Evolutionary conservation across 2,888 invertebrate genomes (phyloP).

Genomic region (Mystacides longicornis): DNA sequence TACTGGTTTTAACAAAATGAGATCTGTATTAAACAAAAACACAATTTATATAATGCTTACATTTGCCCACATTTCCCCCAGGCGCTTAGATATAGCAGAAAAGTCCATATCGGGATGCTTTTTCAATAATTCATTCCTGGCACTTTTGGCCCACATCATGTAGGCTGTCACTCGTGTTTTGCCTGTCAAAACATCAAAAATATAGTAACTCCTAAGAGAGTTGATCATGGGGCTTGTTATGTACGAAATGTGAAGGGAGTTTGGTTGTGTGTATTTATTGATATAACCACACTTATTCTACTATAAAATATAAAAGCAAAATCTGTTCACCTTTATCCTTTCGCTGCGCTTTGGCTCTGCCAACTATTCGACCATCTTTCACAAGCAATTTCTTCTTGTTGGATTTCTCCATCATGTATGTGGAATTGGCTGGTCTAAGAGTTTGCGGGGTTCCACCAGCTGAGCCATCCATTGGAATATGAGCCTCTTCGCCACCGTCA

Average conservation of each 20-base stretch:
- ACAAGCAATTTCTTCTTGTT: slow-evolving; percentile 56
- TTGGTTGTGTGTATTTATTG: too few species aligned
- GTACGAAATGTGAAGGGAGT: too few species aligned
- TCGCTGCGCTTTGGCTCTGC: slow-evolving; percentile 65
- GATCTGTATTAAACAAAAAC: background rate
- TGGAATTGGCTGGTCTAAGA: slow-evolving; percentile 45
- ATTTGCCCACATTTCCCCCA: slow-evolving; percentile 86
- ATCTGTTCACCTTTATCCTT: slow-evolving; percentile 71
- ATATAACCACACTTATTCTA: too few species aligned
- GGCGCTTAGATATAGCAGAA: slow-evolving; percentile 70
- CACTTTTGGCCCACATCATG: slow-evolving; percentile 84
- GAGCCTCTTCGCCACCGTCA: slow-evolving; percentile 35
- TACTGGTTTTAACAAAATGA: background rate
- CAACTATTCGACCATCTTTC: slow-evolving; percentile 50
- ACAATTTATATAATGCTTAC: slow-evolving; percentile 38
- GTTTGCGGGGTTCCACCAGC: slow-evolving; percentile 4
- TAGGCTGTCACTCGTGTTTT: slow-evolving; percentile 80
- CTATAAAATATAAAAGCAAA: too few species aligned
- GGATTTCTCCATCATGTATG: slow-evolving; percentile 75
- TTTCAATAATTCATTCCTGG: slow-evolving; percentile 63
- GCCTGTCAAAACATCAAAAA: slow-evolving; percentile 31
- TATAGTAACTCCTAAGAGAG: background rate
- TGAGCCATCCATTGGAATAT: slow-evolving; percentile 12
- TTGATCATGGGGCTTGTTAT: too few species aligned
- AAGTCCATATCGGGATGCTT: slow-evolving; percentile 76